Conservation (phyloP, 2,797 vertebrate species). For the Semaprochilodus insignis region DNA sequence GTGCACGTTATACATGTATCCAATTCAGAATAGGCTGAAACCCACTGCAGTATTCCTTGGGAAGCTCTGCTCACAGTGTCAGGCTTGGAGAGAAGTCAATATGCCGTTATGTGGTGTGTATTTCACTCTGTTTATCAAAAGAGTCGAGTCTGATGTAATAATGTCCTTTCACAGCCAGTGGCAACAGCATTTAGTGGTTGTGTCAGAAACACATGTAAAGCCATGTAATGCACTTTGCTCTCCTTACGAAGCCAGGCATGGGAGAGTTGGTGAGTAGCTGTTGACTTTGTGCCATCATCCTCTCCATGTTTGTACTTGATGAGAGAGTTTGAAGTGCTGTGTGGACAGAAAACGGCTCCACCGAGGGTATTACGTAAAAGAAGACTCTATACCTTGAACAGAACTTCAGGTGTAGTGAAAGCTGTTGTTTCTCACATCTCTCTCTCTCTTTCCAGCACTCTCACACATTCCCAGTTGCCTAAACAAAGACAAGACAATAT, state of each 20-base stretch:
- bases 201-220: constrained; percentile 19
- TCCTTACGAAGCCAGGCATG: not conserved
- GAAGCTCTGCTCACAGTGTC: not conserved
- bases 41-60: not conserved
- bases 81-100: not conserved
- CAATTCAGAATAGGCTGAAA: not conserved
- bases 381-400: constrained; percentile 5
- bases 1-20: not conserved
- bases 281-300: constrained; percentile 3
- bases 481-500: constrained; percentile 4
- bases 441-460: not conserved
- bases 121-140: constrained; percentile 9
- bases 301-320: constrained; percentile 10
- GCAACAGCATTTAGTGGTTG: not conserved
- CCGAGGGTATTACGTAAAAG: constrained; percentile 9
- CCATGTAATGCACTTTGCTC: constrained; percentile 1
- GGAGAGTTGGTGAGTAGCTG: constrained; percentile 4
- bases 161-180: not conserved
- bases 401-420: not conserved
- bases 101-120: not conserved
- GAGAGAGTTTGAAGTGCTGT: not conserved
- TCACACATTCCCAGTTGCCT: not conserved
- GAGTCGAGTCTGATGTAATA: not conserved
- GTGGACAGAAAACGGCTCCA: not conserved
- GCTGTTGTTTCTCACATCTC: not conserved